Conservation (phyloP, 2,888 invertebrate genomes). For the Thecocarcelia acutangulata region DNA sequence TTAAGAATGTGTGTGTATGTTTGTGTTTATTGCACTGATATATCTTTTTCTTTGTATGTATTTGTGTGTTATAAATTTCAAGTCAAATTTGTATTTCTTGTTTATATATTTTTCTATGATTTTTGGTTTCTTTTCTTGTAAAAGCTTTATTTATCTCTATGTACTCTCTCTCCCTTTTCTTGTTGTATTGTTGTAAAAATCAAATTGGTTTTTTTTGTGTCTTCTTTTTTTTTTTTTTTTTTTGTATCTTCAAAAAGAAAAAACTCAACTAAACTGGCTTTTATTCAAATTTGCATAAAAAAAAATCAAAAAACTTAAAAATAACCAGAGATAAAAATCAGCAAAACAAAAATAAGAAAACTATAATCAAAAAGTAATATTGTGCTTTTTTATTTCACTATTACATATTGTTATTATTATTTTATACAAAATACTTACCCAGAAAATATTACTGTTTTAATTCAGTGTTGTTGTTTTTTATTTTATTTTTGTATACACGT, state of each 20-base stretch:
- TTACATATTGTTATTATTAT: constrained; percentile 35
- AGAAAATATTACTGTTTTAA: constrained; percentile 50
- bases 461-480: constrained; percentile 36
- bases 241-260: constrained; percentile 37
- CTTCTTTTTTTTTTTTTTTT: constrained; percentile 54
- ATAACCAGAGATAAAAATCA: constrained; percentile 13
- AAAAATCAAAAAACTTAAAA: constrained; percentile 16
- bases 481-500: constrained; percentile 2
- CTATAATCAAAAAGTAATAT: constrained; percentile 81
- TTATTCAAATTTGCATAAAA: constrained; percentile 43
- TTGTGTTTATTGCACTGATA: background rate
- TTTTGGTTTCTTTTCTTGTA: background rate
- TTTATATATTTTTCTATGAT: background rate
- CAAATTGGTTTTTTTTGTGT: constrained; percentile 43
- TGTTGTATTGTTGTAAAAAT: constrained; percentile 50
- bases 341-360: constrained; percentile 23
- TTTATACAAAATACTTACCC: constrained; percentile 55
- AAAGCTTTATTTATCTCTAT: constrained; percentile 47
- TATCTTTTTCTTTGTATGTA: background rate
- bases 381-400: constrained; percentile 70
- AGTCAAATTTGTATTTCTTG: constrained; percentile 1
- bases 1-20: constrained; percentile 1
- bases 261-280: constrained; percentile 41
- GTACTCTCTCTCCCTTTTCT: constrained; percentile 2
- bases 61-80: background rate